These are phyloP conservation scores for Brachyalestes nurse DNA, from an alignment of 2,797 vertebrate species.

Conservation along the genomic window DNA sequence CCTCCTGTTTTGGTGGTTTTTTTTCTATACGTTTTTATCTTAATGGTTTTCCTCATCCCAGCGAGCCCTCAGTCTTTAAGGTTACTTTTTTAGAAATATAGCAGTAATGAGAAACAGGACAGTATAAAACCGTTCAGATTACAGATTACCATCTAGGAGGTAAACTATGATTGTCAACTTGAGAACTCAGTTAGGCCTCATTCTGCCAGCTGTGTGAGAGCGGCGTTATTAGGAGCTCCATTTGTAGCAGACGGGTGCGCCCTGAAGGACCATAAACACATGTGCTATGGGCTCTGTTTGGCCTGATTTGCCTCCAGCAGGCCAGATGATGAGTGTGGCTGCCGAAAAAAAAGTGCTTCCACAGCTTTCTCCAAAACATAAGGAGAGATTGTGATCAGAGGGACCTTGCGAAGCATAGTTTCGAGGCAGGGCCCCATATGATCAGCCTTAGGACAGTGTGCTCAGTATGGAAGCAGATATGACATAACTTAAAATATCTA, in stretches of 20 bases:
- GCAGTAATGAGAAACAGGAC: not conserved
- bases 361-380: slow-evolving; percentile 10
- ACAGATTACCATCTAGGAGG: not conserved
- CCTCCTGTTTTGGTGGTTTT: not conserved
- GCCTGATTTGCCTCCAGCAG: slow-evolving; percentile 27
- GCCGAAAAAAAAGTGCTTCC: slow-evolving; percentile 14
- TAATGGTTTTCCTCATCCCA: not conserved
- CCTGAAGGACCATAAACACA: slow-evolving; percentile 37
- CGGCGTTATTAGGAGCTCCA: slow-evolving; percentile 4
- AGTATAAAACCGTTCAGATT: not conserved
- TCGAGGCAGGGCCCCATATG: slow-evolving; percentile 23
- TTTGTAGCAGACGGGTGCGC: slow-evolving; percentile 41
- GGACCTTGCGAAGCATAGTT: slow-evolving; percentile 1
- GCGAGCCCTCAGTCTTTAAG: no score
- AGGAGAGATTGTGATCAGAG: not conserved
- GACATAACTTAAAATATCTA: not conserved
- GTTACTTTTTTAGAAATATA: no score
- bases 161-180: not conserved
- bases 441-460: slow-evolving; percentile 6
- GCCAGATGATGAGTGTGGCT: slow-evolving; percentile 26
- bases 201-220: slow-evolving; percentile 24
- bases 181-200: slow-evolving; percentile 9
- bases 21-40: not conserved
- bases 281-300: slow-evolving; percentile 36
- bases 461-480: not conserved